A percentile compares a stretch with the other conserved stretches of the same genome.
phyloP scores from a whole-genome alignment of 1,140 invertebrate genomes.

The Pseudomyrmex flavicornis region DNA sequence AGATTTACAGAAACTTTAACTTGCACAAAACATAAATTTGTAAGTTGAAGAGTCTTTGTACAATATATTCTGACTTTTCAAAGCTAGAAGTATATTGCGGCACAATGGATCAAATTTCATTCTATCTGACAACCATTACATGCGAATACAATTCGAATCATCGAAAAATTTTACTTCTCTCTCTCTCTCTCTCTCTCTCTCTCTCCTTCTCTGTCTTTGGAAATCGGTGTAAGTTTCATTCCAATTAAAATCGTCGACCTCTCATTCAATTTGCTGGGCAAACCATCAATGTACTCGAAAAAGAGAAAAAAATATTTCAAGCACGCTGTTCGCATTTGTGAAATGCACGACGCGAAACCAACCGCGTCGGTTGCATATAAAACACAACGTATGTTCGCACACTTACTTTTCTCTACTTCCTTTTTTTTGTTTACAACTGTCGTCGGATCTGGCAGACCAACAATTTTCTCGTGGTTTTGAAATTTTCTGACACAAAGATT shows the following conservation, averaged over 20 bases:
- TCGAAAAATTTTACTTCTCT: background rate
- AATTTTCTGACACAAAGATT: background rate
- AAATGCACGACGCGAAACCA: slow-evolving; percentile 55
- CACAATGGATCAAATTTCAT: background rate
- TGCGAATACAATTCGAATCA: background rate
- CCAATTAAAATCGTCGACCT: slow-evolving; percentile 35
- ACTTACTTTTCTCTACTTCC: slow-evolving; percentile 13
- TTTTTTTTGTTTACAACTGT: slow-evolving; percentile 2
- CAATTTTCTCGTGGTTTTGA: slow-evolving; percentile 21
- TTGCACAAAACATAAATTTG: background rate
- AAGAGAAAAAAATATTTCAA: slow-evolving; percentile 36
- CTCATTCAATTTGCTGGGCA: slow-evolving; percentile 3
- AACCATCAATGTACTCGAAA: background rate
- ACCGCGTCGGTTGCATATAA: slow-evolving; percentile 49
- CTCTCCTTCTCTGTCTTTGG: no score
- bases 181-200: no score
- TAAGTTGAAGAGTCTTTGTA: background rate
- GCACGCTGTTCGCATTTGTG: slow-evolving; percentile 8
- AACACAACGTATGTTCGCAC: slow-evolving; percentile 34
- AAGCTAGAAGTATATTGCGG: background rate
- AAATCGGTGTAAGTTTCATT: slow-evolving; percentile 17
- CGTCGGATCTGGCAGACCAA: slow-evolving; percentile 4
- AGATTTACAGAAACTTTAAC: no score
- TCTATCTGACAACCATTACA: background rate
- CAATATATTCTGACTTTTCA: background rate